Evolutionary conservation across 1,140 invertebrate genomes (phyloP).

Genomic region (Magallana gigas): DNA sequence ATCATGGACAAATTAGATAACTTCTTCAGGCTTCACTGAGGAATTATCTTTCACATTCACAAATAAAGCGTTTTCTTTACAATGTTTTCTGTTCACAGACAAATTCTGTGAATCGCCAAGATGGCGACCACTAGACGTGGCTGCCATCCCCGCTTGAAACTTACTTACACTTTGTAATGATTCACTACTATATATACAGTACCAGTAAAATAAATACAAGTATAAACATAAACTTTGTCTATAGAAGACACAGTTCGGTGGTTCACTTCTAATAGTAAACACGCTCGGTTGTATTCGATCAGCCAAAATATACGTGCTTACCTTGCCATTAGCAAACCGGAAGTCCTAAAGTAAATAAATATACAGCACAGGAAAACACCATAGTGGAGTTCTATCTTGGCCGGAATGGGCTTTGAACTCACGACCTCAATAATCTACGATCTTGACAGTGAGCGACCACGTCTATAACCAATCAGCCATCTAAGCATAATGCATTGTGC

Average conservation of each 20-base stretch:
- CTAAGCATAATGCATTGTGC: no score
- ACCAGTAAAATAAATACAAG: not conserved
- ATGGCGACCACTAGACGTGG: not conserved
- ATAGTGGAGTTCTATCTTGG: no score
- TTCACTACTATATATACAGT: not conserved
- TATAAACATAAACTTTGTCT: not conserved
- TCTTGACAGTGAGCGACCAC: no score
- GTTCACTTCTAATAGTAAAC: not conserved
- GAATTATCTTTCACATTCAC: not conserved
- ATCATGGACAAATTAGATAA: not conserved
- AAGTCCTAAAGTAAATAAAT: no score
- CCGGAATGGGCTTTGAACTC: no score
- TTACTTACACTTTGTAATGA: not conserved
- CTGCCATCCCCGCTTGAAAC: not conserved
- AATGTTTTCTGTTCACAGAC: no score
- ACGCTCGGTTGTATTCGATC: no score
- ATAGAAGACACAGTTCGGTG: not conserved
- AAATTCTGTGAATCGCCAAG: not conserved
- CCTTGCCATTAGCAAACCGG: not conserved
- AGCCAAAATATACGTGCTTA: not conserved
- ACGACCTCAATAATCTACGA: no score
- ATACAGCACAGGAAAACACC: no score
- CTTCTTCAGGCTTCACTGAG: not conserved
- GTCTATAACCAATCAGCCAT: no score
- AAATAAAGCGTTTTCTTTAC: not conserved